These are phyloP conservation scores for Cecropterus lyciades DNA, from an alignment of 1,140 invertebrate genomes.

Conservation along the genomic window DNA sequence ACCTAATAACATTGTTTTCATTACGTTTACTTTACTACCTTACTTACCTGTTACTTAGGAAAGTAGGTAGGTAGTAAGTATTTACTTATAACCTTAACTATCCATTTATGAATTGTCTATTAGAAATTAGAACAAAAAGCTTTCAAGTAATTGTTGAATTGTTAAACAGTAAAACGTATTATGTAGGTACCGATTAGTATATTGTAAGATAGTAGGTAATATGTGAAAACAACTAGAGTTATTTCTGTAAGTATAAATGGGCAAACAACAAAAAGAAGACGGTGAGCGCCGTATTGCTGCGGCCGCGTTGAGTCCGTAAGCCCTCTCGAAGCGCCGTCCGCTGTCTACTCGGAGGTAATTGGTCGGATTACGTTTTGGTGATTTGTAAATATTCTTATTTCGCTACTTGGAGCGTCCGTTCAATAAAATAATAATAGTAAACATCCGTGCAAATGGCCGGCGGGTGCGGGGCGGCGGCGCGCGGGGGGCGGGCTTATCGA, in stretches of 20 bases:
- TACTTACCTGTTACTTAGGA: too few relatives aligned
- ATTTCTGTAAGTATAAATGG: background rate
- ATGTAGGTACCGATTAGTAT: too few relatives aligned
- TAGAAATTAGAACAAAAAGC: too few relatives aligned
- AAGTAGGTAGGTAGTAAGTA: too few relatives aligned
- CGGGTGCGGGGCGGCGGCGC: slow-evolving; percentile 47
- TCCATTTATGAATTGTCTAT: too few relatives aligned
- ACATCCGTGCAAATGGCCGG: slow-evolving; percentile 82
- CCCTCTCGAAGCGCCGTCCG: slow-evolving; percentile 24
- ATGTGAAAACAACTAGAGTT: background rate
- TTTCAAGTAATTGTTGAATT: too few relatives aligned
- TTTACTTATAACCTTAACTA: too few relatives aligned
- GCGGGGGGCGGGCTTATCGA: slow-evolving; percentile 66
- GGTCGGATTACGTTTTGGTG: slow-evolving; percentile 50
- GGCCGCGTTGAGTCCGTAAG: background rate
- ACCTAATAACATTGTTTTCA: too few relatives aligned
- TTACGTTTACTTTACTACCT: too few relatives aligned
- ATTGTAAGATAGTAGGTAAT: too few relatives aligned
- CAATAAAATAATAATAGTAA: slow-evolving; percentile 84
- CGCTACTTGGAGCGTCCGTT: slow-evolving; percentile 77
- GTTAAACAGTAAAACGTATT: background rate
- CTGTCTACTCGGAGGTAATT: slow-evolving; percentile 42
- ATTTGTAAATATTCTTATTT: slow-evolving; percentile 75
- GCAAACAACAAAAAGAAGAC: slow-evolving; percentile 29
- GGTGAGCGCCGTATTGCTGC: slow-evolving; percentile 15